These are phyloP conservation scores for Rachycentron canadum DNA, from an alignment of 2,797 vertebrate genomes.

Conservation along the genomic window DNA sequence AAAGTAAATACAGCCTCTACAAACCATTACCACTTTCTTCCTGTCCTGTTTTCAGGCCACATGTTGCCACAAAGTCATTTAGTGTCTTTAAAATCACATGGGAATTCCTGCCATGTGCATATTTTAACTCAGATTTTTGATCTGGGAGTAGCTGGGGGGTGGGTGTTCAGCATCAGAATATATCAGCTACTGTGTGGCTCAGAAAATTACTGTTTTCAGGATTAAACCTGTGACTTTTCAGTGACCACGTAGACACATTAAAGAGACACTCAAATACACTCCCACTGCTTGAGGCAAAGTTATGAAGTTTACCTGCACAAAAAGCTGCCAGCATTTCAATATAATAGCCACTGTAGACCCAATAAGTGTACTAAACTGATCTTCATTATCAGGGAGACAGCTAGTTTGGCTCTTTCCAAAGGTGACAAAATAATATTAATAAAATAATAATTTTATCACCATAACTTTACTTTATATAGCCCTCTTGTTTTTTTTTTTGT, in stretches of 20 bases:
- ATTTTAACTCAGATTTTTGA: not conserved
- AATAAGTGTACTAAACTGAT: too few species aligned
- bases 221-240: not conserved
- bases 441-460: too few species aligned
- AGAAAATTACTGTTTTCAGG: not conserved
- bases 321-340: not conserved
- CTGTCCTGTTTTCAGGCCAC: not conserved
- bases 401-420: too few species aligned
- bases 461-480: too few species aligned
- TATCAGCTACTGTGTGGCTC: not conserved
- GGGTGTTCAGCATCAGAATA: not conserved
- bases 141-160: too few species aligned
- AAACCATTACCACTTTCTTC: not conserved
- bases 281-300: not conserved
- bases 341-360: too few species aligned
- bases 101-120: not conserved
- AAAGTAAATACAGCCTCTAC: not conserved
- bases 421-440: too few species aligned
- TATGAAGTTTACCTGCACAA: not conserved
- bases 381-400: too few species aligned
- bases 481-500: too few species aligned
- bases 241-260: not conserved
- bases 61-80: not conserved
- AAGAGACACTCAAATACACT: not conserved
- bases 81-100: not conserved